phyloP scores from a whole-genome alignment of 2,113 vertebrate genomes.

The Macquaria australasica region DNA sequence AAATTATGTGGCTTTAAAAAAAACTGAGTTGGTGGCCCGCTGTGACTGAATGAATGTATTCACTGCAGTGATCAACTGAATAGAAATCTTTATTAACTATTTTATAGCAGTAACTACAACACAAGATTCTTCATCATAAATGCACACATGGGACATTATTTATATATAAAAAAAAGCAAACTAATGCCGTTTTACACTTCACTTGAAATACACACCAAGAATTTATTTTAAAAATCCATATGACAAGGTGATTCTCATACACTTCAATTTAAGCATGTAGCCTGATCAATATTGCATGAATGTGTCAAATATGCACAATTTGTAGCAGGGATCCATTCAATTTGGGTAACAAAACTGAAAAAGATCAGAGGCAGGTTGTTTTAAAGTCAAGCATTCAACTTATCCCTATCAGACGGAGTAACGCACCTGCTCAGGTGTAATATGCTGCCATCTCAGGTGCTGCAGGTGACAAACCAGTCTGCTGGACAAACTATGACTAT shows the following conservation, averaged over 20 bases:
- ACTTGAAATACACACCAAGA: neutral
- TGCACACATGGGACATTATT: conserved; percentile 11
- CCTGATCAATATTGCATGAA: neutral
- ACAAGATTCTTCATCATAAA: neutral
- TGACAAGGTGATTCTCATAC: neutral
- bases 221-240: neutral
- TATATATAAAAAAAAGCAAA: neutral
- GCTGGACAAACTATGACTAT: neutral
- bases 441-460: neutral
- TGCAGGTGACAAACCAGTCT: neutral
- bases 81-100: neutral
- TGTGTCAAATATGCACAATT: too few species aligned
- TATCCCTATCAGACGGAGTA: neutral
- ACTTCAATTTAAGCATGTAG: neutral
- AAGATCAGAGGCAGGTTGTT: neutral
- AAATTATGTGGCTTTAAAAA: too few species aligned
- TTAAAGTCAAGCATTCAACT: neutral
- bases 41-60: neutral
- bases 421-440: neutral
- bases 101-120: neutral
- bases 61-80: too few species aligned
- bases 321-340: neutral
- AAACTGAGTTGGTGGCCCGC: neutral
- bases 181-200: neutral
- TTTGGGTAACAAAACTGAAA: neutral